These are phyloP conservation scores for Ephialtes manifestator DNA, from an alignment of 2,888 invertebrate genomes.

Conservation along the genomic window DNA sequence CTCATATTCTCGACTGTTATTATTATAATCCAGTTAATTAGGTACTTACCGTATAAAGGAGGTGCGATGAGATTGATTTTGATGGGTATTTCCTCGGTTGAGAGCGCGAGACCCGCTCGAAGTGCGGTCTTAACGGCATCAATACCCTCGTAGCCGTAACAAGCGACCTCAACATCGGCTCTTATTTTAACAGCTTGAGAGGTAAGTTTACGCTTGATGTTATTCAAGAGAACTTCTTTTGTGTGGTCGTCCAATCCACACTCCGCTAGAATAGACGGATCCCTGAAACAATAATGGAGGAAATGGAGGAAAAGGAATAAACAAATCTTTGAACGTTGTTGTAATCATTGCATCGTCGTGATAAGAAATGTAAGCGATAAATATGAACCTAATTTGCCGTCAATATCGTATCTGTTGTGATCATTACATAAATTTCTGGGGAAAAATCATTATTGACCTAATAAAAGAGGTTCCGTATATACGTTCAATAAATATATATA, in stretches of 20 bases:
- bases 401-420: too few species aligned
- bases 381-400: too few species aligned
- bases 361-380: too few species aligned
- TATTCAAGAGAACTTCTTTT: conserved; percentile 96
- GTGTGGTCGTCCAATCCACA: conserved; percentile 97
- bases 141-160: conserved; percentile 99
- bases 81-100: conserved; percentile 97
- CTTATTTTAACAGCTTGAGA: conserved; percentile 99
- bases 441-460: too few species aligned
- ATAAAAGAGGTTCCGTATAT: too few species aligned
- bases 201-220: conserved; percentile 98
- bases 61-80: conserved; percentile 99
- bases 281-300: too few species aligned
- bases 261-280: conserved; percentile 97
- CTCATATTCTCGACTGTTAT: too few species aligned
- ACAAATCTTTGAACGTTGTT: background rate
- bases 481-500: too few species aligned
- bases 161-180: conserved; percentile 97
- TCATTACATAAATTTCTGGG: too few species aligned
- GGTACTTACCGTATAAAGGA: conserved; percentile 93
- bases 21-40: background rate
- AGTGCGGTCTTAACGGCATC: conserved; percentile 98
- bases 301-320: too few species aligned
- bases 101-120: conserved; percentile 95
- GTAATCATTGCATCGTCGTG: background rate